A percentile compares a stretch with the other conserved stretches of the same genome.
phyloP scores from a whole-genome alignment of 1,140 invertebrate species.

The Cotesia vestalis region DNA sequence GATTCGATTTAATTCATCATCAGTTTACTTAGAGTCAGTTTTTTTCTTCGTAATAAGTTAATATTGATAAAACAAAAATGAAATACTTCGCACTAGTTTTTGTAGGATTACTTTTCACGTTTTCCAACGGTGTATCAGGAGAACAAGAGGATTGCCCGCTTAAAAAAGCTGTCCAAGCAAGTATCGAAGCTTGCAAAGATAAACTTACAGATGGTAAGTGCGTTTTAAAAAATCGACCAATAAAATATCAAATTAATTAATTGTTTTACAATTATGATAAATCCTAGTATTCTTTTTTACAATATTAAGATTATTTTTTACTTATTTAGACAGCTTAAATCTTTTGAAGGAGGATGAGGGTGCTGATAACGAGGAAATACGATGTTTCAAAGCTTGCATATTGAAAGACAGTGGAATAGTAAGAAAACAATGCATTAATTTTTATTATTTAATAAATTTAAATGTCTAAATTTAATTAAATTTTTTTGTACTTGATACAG shows the following conservation, averaged over 20 bases:
- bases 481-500: background rate
- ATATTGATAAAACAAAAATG: constrained; percentile 2
- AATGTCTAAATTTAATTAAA: background rate
- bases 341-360: constrained; percentile 7
- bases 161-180: constrained; percentile 4
- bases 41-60: background rate
- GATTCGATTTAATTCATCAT: background rate
- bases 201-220: constrained; percentile 26
- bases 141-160: constrained; percentile 19
- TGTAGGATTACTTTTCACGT: background rate
- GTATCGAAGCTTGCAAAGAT: constrained; percentile 18
- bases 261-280: too few relatives aligned
- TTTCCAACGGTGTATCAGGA: too few relatives aligned
- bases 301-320: background rate
- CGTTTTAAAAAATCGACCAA: background rate
- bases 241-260: background rate
- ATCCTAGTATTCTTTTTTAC: too few relatives aligned
- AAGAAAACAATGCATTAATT: constrained; percentile 18
- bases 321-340: constrained; percentile 8
- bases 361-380: constrained; percentile 29
- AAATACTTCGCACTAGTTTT: background rate
- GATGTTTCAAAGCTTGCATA: constrained; percentile 19
- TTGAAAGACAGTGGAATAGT: constrained; percentile 12
- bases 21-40: background rate
- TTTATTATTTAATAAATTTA: background rate